Base-by-base conservation (phyloP, 1,140 invertebrate genomes). In the Nautilus pompilius region DNA sequence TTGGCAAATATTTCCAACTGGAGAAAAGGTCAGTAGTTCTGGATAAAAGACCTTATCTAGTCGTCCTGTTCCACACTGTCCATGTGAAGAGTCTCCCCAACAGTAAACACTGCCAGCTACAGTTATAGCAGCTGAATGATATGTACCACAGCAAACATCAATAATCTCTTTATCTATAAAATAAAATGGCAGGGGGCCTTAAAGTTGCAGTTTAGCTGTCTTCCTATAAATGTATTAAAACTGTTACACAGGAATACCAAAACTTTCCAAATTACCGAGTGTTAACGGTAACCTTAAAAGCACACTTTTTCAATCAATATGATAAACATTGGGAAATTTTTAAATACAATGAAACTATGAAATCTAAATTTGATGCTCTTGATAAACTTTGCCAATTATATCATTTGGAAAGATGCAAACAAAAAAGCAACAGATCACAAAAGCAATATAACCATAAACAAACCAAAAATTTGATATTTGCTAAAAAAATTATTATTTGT, bases 61-160 rank as follows among this genome's bases (percentile, higher is more conserved):
- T 5, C 62, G 62, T 49, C 69, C 63, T 15, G 63, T 54, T 17
- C 70, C 81, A 73, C 81, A 82, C 60, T 82, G 80, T 15, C 69
- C 72, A 49, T 73, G 55, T 5, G 49, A 65, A 24, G 74, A 74
- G 49, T 73, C 69, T 22, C 81, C 81, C 81, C 81, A 82, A 53
- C 74, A 75, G 64, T 64, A 80, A 2, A 78, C 70, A 10, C 62
- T 26, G 10, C 81, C 81, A 48, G 65, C 46, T 8, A 57, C 36
- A 26, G 69, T 71, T n/a, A 79, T 71, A 28, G 65, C 74, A 15
- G 72, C 79, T 68, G 69, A 75, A 60, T 82, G 80, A n/a, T 68
- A 53, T n/a, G 48, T 63, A 17, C 81, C 81, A 67, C 76, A 79
- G 0, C 70, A 60, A 41, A 82, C 71, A n/a, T 73, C 53, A 3